A percentile compares a stretch with the other conserved stretches of the same genome.
These are phyloP conservation scores for Hirtodrosophila cameraria DNA, from an alignment of 2,888 invertebrate species.

Conservation along the genomic window DNA sequence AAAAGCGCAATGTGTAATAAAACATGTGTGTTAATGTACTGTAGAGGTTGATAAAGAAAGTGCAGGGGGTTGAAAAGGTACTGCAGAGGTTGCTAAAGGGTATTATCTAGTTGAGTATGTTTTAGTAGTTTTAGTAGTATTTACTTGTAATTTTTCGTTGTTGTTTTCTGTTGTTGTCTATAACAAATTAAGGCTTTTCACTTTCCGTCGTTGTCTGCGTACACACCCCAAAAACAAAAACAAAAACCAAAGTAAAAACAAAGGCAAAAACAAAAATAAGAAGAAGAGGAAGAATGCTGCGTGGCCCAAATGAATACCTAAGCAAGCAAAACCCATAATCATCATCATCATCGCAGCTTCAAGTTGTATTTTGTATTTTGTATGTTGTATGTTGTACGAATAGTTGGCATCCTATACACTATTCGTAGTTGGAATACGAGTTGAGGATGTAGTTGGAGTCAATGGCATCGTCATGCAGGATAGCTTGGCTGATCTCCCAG, in stretches of 20 bases:
- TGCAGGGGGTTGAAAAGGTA: no score
- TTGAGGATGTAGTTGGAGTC: background rate
- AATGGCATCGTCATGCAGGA: slow-evolving; percentile 7
- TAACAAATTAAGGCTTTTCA: slow-evolving; percentile 81
- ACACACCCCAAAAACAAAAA: slow-evolving; percentile 63
- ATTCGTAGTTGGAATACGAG: no score
- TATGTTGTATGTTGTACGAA: background rate
- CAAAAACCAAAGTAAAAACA: no score
- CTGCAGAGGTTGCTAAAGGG: no score
- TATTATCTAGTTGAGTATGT: no score
- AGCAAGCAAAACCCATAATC: slow-evolving; percentile 70
- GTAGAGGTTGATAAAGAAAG: no score
- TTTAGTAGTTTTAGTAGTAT: background rate
- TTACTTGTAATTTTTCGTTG: slow-evolving; percentile 9
- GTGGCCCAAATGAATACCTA: slow-evolving; percentile 76
- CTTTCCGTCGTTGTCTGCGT: slow-evolving; percentile 65
- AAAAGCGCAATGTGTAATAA: no score
- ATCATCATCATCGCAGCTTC: slow-evolving; percentile 58
- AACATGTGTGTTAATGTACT: no score
- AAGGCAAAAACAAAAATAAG: slow-evolving; percentile 11
- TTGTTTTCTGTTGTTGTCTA: slow-evolving; percentile 48
- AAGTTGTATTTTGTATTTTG: no score
- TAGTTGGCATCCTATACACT: no score
- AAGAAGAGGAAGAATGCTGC: slow-evolving; percentile 46
- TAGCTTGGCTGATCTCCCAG: slow-evolving; percentile 35